phyloP scores from a whole-genome alignment of 1,140 invertebrate species.

The Pseudobourletiella spinata region DNA sequence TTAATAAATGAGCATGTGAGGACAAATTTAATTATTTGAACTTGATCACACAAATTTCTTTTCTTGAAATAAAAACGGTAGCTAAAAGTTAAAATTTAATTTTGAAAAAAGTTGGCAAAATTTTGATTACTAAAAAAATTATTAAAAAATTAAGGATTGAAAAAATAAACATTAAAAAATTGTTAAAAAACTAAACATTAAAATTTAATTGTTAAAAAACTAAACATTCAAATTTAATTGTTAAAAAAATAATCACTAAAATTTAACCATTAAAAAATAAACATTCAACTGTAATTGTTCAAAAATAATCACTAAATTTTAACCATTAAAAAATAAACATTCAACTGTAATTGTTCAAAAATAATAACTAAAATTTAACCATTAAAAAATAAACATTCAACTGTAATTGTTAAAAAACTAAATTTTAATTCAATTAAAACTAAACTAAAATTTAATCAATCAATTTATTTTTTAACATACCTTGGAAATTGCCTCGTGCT shows the following conservation, averaged over 20 bases:
- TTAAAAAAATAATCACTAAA: background rate
- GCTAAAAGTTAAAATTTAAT: no score
- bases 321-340: background rate
- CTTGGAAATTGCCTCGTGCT: background rate
- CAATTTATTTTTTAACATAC: background rate
- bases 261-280: no score
- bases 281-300: no score
- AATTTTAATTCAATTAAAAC: background rate
- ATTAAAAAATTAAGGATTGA: no score
- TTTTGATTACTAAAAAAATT: no score
- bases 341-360: background rate
- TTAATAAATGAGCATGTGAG: background rate
- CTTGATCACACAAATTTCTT: no score
- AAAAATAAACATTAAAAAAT: no score
- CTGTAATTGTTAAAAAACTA: background rate
- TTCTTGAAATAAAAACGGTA: no score
- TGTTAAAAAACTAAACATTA: background rate
- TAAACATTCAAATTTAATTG: background rate
- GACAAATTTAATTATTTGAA: background rate
- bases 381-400: no score
- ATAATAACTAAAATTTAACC: background rate
- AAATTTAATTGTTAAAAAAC: background rate
- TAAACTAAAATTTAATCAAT: background rate
- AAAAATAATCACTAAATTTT: background rate
- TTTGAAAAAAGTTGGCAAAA: no score